Evolutionary conservation across 2,113 vertebrate genomes (phyloP), one percentile per base, ranked within the genome.

Genomic region (Phrynosoma platyrhinos): DNA sequence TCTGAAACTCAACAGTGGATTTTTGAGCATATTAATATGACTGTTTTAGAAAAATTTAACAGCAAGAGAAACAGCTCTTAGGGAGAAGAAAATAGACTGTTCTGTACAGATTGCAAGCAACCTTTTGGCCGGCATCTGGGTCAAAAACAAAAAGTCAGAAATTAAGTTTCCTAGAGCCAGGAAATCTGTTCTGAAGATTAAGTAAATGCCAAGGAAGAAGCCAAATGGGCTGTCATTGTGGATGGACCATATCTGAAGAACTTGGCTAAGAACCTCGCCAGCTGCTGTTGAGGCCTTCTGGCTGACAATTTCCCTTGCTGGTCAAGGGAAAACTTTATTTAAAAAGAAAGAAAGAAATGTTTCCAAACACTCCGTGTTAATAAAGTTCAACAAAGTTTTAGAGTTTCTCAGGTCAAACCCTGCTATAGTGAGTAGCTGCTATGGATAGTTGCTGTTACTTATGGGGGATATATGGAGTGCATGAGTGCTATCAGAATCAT

Each of bases 1-100:
- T 98, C 98, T 68, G 97, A 97, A 94, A 98, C 98, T 87, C 98
- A 98, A 88, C 98, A 98, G 94, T 98, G 98, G 98, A 95, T 98
- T 94, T 98, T 98, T 96, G 97, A 98, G 95, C 98, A 98, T 94
- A 94, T 96, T 94, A 98, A 98, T 93, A 91, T 94, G 94, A 98
- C 98, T 95, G 95, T 98, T 96, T 96, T 98, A 96, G 97, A 98
- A 94, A 98, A 97, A 95, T 96, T 96, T 96, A 98, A 97, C 96
- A 93, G 95, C 93, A 88, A 88, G 87, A 77, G 69, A 88, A 91
- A 87, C 92, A 96, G 90, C 93, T 97, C 97, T 92, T 97, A 97
- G 96, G 82, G 91, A 88, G n/a, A 88, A 87, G 87, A 79, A 90
- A 77, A 71, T 78, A 86, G 32, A 66, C 30, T 82, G 82, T 93